Conservation (phyloP, 1,140 invertebrate genomes). For the Neodiprion lecontei region DNA sequence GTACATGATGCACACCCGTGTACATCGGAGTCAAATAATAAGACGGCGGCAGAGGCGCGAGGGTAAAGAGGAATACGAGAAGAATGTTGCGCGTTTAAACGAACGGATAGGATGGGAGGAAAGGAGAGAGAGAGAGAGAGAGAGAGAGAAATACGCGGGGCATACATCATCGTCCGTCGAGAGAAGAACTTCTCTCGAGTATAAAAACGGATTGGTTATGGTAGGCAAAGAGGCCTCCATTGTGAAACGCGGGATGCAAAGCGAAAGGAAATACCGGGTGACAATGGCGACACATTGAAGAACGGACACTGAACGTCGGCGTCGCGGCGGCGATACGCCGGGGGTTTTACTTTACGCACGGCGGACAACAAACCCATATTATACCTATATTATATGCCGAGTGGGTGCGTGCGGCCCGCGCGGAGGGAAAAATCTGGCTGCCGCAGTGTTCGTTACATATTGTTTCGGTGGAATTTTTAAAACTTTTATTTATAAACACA, state of each 20-base stretch:
- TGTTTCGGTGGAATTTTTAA: conserved; percentile 24
- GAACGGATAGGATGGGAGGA: neutral
- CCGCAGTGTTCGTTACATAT: neutral
- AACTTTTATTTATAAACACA: conserved; percentile 39
- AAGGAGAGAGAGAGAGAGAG: neutral
- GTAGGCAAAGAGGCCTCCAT: conserved; percentile 12
- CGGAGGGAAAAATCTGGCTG: neutral
- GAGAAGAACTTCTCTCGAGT: neutral
- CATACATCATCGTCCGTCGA: conserved; percentile 16
- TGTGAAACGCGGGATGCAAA: conserved; percentile 24
- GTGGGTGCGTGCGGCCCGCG: neutral
- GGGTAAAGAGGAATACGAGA: conserved; percentile 9
- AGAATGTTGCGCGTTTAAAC: neutral
- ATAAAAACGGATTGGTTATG: conserved; percentile 24
- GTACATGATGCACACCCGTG: no score
- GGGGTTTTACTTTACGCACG: neutral
- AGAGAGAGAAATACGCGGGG: neutral
- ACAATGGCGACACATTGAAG: neutral
- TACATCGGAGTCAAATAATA: no score
- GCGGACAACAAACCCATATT: neutral
- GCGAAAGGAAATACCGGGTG: conserved; percentile 34
- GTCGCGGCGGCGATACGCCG: neutral
- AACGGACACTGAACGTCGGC: neutral
- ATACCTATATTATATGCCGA: neutral
- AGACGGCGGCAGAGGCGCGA: neutral